Conservation (phyloP, 2,888 invertebrate species). For the Ophion costatus region DNA sequence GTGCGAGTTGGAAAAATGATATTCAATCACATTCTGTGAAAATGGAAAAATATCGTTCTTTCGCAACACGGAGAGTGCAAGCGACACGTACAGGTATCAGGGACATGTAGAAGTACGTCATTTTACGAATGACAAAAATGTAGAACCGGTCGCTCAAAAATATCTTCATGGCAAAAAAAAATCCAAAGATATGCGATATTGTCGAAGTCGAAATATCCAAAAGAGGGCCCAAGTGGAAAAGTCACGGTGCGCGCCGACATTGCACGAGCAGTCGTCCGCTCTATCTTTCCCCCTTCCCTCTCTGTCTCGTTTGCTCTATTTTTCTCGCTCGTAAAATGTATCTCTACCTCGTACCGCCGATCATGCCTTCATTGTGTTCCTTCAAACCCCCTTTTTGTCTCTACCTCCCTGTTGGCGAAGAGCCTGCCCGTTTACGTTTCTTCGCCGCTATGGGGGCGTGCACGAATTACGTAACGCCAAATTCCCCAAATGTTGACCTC, state of each 20-base stretch:
- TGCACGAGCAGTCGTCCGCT: neutral
- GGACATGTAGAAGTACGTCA: neutral
- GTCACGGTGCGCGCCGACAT: slow-evolving; percentile 20
- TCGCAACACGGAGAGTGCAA: too few relatives aligned
- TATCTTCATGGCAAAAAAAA: slow-evolving; percentile 15
- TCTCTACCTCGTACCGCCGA: slow-evolving; percentile 71
- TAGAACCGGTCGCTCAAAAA: neutral
- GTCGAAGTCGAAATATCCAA: neutral
- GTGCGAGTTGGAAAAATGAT: too few relatives aligned
- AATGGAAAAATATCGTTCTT: too few relatives aligned
- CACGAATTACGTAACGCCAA: too few relatives aligned
- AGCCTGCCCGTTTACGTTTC: slow-evolving; percentile 15
- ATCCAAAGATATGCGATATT: neutral
- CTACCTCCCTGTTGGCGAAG: slow-evolving; percentile 29
- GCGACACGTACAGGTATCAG: too few relatives aligned
- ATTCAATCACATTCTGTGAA: too few relatives aligned
- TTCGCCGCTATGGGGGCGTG: neutral
- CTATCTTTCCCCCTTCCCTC: slow-evolving; percentile 31
- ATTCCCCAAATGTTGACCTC: too few relatives aligned
- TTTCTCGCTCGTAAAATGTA: slow-evolving; percentile 78
- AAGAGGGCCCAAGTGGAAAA: slow-evolving; percentile 44
- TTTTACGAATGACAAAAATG: neutral
- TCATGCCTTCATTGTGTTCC: slow-evolving; percentile 75
- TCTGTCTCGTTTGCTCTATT: slow-evolving; percentile 63
- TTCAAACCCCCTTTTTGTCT: slow-evolving; percentile 65